phyloP scores from a whole-genome alignment of 1,140 invertebrate species.

The Drosophila kikkawai region DNA sequence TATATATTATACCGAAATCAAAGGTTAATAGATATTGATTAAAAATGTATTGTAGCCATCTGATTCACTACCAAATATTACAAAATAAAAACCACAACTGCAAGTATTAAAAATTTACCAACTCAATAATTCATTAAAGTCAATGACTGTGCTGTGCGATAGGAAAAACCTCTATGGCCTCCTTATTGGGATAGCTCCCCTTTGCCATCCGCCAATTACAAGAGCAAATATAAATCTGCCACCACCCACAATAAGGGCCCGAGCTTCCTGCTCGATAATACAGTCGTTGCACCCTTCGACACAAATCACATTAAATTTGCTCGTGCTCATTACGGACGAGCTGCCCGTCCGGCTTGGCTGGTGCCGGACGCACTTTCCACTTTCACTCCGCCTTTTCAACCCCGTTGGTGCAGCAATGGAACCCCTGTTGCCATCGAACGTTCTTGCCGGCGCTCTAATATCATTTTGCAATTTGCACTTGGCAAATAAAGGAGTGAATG shows the following conservation, averaged over 20 bases:
- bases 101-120: slow-evolving; percentile 29
- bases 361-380: slow-evolving; percentile 68
- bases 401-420: slow-evolving; percentile 14
- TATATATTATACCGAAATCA: neutral
- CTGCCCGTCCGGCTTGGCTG: slow-evolving; percentile 47
- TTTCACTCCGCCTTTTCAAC: slow-evolving; percentile 45
- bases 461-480: slow-evolving; percentile 84
- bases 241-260: slow-evolving; percentile 33
- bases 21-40: neutral
- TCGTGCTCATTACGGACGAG: slow-evolving; percentile 72
- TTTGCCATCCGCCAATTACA: slow-evolving; percentile 67
- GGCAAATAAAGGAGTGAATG: slow-evolving; percentile 84
- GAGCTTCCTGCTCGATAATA: slow-evolving; percentile 45
- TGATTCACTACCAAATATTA: neutral
- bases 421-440: slow-evolving; percentile 16
- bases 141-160: slow-evolving; percentile 61
- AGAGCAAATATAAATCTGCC: slow-evolving; percentile 71
- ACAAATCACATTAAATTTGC: slow-evolving; percentile 82
- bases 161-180: slow-evolving; percentile 34
- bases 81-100: neutral
- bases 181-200: slow-evolving; percentile 41
- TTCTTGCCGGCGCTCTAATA: slow-evolving; percentile 54
- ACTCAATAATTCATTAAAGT: slow-evolving; percentile 76
- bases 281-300: slow-evolving; percentile 72
- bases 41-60: neutral